These are phyloP conservation scores for Globicephala melas DNA, from an alignment of 2,113 vertebrate species.

Conservation along the genomic window DNA sequence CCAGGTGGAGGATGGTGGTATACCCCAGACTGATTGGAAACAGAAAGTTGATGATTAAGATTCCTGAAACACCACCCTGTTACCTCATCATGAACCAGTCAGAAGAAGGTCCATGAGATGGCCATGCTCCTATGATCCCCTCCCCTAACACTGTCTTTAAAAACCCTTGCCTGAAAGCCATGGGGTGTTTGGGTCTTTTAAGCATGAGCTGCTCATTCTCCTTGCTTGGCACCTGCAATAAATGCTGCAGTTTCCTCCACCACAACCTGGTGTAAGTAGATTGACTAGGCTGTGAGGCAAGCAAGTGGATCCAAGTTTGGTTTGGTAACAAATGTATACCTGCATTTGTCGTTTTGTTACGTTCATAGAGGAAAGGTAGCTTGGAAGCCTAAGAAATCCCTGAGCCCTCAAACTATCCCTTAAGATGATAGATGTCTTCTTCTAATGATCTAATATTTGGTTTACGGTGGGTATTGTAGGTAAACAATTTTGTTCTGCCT, in stretches of 20 bases:
- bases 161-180: background rate
- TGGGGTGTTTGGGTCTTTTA: background rate
- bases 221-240: background rate
- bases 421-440: background rate
- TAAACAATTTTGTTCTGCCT: background rate
- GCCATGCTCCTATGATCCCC: background rate
- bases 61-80: background rate
- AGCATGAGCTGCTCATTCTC: background rate
- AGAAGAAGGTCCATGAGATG: background rate
- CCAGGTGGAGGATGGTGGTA: background rate
- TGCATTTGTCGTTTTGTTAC: background rate
- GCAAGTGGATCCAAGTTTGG: background rate
- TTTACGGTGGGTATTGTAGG: background rate
- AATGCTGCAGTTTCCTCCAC: background rate
- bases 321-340: background rate
- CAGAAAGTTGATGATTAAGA: background rate
- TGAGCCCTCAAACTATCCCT: background rate
- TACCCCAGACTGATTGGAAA: background rate
- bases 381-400: background rate
- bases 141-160: background rate
- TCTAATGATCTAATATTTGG: background rate
- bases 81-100: background rate
- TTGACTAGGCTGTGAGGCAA: background rate
- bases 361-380: background rate
- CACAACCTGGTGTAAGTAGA: background rate